Evolutionary conservation across 2,888 invertebrate genomes (phyloP).

Genomic region (Fabriciana adippe): DNA sequence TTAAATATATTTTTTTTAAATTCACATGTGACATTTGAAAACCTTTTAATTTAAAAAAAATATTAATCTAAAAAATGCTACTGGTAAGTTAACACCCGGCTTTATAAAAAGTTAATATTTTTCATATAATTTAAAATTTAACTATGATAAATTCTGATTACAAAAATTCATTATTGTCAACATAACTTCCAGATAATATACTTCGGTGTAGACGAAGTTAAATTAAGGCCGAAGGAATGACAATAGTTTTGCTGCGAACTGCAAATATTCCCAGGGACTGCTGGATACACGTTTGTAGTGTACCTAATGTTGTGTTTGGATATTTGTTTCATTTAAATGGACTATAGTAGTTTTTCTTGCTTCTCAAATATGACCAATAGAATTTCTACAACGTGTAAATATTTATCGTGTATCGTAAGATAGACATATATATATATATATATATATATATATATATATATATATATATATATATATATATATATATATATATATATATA

Average conservation of each 20-base stretch:
- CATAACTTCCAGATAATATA: conserved; percentile 22
- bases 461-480: no score
- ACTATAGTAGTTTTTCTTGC: not conserved
- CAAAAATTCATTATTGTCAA: not conserved
- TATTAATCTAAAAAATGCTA: no score
- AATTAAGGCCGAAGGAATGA: conserved; percentile 37
- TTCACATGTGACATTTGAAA: no score
- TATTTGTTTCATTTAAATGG: conserved; percentile 12
- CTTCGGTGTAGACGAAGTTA: conserved; percentile 30
- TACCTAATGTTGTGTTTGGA: conserved; percentile 23
- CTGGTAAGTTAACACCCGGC: not conserved
- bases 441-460: no score
- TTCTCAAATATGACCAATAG: not conserved
- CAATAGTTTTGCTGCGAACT: conserved; percentile 35
- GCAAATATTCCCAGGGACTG: conserved; percentile 37
- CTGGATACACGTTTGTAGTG: conserved; percentile 22
- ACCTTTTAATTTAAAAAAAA: no score
- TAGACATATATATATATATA: no score
- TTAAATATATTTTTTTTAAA: no score
- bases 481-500: no score
- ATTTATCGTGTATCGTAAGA: no score
- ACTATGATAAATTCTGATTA: not conserved
- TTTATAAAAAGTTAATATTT: not conserved
- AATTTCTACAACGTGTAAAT: not conserved
- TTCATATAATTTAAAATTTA: no score